A percentile compares a stretch with the other conserved stretches of the same genome.
These are phyloP conservation scores for Lepidurus arcticus DNA, from an alignment of 1,140 invertebrate species.

Conservation along the genomic window DNA sequence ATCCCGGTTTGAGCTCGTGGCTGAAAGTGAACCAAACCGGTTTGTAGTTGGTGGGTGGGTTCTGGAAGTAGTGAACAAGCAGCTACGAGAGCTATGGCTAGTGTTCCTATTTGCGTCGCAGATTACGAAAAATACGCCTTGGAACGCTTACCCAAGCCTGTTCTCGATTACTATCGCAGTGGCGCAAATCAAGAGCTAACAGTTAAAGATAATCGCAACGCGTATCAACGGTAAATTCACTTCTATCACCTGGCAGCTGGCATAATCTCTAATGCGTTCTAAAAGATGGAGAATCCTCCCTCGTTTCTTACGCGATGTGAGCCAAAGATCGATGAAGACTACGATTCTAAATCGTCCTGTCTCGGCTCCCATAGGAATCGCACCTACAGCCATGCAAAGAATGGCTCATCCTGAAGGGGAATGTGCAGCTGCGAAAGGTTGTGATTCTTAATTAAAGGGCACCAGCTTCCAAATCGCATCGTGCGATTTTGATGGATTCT, in stretches of 20 bases:
- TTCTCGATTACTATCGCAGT: constrained; percentile 80
- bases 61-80: not conserved
- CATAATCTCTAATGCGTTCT: not conserved
- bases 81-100: not conserved
- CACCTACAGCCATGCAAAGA: constrained; percentile 87
- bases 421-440: constrained; percentile 74
- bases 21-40: not conserved
- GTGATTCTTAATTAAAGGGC: no score
- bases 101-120: constrained; percentile 58
- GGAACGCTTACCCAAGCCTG: constrained; percentile 57
- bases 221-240: constrained; percentile 34
- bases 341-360: constrained; percentile 62
- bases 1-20: not conserved
- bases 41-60: not conserved
- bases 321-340: constrained; percentile 56
- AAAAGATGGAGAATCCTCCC: constrained; percentile 69
- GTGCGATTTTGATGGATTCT: not conserved
- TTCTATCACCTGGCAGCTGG: not conserved
- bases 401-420: constrained; percentile 90
- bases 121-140: constrained; percentile 74
- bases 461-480: not conserved
- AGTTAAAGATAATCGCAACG: constrained; percentile 25
- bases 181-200: constrained; percentile 79
- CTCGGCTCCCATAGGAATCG: constrained; percentile 75
- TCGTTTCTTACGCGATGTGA: constrained; percentile 70